These are phyloP conservation scores for Apantesis nais DNA, from an alignment of 2,888 invertebrate genomes.

Conservation along the genomic window DNA sequence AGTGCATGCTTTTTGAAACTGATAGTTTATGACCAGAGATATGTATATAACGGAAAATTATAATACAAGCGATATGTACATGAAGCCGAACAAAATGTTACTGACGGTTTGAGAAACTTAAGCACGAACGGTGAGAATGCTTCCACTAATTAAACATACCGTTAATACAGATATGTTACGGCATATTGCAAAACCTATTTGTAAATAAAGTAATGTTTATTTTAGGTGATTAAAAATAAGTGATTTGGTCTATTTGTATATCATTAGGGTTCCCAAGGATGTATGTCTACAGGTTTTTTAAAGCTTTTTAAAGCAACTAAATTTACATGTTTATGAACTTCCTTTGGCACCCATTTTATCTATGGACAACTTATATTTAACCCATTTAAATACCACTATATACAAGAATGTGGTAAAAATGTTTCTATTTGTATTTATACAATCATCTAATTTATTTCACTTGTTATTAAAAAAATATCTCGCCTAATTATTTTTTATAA, in stretches of 20 bases:
- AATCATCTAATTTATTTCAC: not conserved
- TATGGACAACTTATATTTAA: constrained; percentile 32
- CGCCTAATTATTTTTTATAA: constrained; percentile 9
- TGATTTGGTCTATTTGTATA: constrained; percentile 23
- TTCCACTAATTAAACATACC: constrained; percentile 76
- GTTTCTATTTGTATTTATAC: constrained; percentile 25
- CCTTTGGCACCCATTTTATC: constrained; percentile 44
- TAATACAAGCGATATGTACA: constrained; percentile 88
- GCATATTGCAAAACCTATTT: constrained; percentile 40
- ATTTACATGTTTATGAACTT: constrained; percentile 20
- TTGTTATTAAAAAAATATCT: constrained; percentile 6
- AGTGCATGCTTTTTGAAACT: constrained; percentile 88
- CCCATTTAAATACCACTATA: constrained; percentile 50
- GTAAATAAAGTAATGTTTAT: constrained; percentile 40
- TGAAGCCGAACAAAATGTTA: constrained; percentile 85
- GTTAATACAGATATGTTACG: constrained; percentile 64
- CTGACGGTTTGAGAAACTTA: constrained; percentile 79
- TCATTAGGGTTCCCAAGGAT: constrained; percentile 46
- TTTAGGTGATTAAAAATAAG: constrained; percentile 30
- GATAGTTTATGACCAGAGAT: constrained; percentile 84
- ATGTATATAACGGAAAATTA: constrained; percentile 81
- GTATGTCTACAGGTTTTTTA: constrained; percentile 17
- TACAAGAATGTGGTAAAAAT: constrained; percentile 49
- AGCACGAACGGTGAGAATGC: constrained; percentile 87
- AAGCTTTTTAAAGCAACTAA: not conserved